Percentiles rank a stretch among this genome's conserved stretches.
These are phyloP conservation scores for Atractosteus spatula DNA, from an alignment of 2,113 vertebrate genomes.

Conservation along the genomic window DNA sequence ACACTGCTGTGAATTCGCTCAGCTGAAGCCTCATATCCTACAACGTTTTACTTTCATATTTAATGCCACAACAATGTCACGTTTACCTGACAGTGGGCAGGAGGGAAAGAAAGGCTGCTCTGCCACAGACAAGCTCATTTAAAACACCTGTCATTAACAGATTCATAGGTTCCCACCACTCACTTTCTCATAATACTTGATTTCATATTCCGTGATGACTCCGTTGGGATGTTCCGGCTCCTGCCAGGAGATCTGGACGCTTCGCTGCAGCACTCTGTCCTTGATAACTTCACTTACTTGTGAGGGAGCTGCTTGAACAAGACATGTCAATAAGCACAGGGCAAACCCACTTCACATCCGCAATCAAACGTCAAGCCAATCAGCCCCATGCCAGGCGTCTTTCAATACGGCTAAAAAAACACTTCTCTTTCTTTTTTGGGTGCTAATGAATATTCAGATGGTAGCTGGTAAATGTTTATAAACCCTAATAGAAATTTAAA, in stretches of 20 bases:
- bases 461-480: conserved; percentile 73
- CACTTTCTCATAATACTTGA: conserved; percentile 99
- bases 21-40: too few species aligned
- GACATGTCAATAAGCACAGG: conserved; percentile 69
- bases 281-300: conserved; percentile 96
- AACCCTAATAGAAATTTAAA: conserved; percentile 78
- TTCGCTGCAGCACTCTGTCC: conserved; percentile 89
- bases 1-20: too few species aligned
- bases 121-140: too few species aligned
- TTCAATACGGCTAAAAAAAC: conserved; percentile 69
- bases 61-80: too few species aligned
- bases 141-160: too few species aligned
- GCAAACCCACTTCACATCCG: conserved; percentile 59
- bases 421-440: conserved; percentile 60
- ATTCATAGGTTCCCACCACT: conserved; percentile 45
- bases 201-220: conserved; percentile 98
- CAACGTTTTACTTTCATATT: too few species aligned
- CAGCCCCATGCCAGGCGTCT: conserved; percentile 60
- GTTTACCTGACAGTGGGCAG: too few species aligned
- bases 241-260: conserved; percentile 96
- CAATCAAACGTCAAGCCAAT: conserved; percentile 67
- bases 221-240: conserved; percentile 96
- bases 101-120: too few species aligned
- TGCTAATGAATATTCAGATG: conserved; percentile 82
- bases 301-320: conserved; percentile 87